These are phyloP conservation scores for Calameuta idolon DNA, from an alignment of 2,888 invertebrate species.

Conservation along the genomic window DNA sequence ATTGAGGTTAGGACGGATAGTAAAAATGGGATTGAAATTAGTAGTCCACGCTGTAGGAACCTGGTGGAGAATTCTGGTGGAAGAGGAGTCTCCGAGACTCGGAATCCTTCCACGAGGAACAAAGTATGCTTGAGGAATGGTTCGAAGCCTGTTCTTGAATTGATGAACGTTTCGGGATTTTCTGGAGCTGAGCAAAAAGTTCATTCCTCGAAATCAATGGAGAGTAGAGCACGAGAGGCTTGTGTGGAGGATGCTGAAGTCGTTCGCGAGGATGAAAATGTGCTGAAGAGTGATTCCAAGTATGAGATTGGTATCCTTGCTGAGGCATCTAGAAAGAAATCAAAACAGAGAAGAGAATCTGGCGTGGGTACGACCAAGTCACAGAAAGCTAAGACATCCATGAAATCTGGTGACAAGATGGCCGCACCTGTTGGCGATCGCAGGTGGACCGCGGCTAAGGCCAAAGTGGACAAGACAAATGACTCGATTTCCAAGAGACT, in stretches of 20 bases:
- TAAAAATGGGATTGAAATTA: constrained; percentile 47
- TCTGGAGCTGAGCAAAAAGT: constrained; percentile 28
- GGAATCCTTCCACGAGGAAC: neutral
- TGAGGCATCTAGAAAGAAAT: constrained; percentile 6
- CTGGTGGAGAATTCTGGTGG: neutral
- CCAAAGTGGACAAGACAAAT: constrained; percentile 53
- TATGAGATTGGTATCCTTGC: constrained; percentile 50
- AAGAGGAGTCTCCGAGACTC: too few relatives aligned
- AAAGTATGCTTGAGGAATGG: constrained; percentile 16
- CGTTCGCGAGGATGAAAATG: constrained; percentile 31
- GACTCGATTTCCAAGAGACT: constrained; percentile 60
- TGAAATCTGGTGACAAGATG: constrained; percentile 26
- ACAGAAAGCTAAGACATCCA: constrained; percentile 14
- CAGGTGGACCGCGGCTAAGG: constrained; percentile 46
- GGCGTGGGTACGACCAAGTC: constrained; percentile 38
- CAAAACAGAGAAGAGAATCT: neutral
- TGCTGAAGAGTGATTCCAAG: constrained; percentile 52
- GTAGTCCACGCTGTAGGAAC: constrained; percentile 4
- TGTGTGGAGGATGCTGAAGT: constrained; percentile 4
- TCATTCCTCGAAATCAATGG: neutral
- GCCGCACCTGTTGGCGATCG: constrained; percentile 31
- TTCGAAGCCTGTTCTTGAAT: constrained; percentile 35
- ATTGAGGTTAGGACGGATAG: constrained; percentile 50
- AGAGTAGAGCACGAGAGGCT: neutral
- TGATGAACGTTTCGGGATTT: constrained; percentile 57